phyloP scores from a whole-genome alignment of 2,888 invertebrate genomes.

The Plebejus argus region DNA sequence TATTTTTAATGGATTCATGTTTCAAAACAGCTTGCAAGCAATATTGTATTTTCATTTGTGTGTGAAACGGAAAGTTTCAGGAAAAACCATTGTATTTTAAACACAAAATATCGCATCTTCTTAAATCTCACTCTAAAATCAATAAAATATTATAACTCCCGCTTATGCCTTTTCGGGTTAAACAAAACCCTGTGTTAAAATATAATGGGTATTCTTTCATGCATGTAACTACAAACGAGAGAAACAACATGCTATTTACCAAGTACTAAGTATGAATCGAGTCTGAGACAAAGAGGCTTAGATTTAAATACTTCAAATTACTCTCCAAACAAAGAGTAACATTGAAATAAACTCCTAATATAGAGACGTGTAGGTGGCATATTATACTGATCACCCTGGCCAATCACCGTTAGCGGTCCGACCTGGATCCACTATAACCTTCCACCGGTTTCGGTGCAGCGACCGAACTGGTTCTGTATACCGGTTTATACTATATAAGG shows the following conservation, averaged over 20 bases:
- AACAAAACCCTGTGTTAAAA: no score
- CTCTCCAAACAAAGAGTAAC: not conserved
- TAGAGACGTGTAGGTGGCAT: not conserved
- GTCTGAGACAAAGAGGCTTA: no score
- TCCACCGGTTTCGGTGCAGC: conserved; percentile 25
- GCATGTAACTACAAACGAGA: no score
- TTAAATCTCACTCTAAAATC: no score
- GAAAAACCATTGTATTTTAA: not conserved
- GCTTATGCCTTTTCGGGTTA: no score
- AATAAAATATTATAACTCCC: no score
- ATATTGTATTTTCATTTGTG: not conserved
- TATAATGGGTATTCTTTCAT: no score
- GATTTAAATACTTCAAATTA: not conserved
- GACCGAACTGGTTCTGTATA: conserved; percentile 20
- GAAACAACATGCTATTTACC: no score
- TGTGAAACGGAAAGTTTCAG: not conserved
- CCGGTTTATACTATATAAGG: not conserved
- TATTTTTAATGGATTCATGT: no score
- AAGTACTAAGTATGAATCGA: no score
- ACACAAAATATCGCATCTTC: no score
- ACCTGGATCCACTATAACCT: conserved; percentile 24
- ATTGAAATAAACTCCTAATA: not conserved
- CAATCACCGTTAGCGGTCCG: conserved; percentile 23
- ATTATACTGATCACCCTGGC: not conserved
- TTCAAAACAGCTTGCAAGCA: not conserved